A percentile compares a stretch with the other conserved stretches of the same genome.
Conservation (phyloP, 2,113 vertebrate species). For the Melanocharis versteri region DNA sequence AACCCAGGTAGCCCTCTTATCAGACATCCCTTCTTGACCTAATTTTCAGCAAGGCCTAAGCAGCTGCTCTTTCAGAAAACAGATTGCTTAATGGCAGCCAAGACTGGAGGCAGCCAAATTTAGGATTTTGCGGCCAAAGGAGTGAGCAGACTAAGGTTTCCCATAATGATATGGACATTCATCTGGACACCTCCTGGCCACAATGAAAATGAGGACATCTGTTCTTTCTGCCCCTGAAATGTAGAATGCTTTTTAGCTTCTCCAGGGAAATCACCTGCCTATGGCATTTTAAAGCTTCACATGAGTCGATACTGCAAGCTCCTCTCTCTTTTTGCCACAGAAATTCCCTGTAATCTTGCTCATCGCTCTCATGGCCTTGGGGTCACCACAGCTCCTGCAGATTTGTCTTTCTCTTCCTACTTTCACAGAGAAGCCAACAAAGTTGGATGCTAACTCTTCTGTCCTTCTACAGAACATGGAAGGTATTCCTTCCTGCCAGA, state of each 20-base stretch:
- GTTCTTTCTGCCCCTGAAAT: background rate
- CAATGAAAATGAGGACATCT: background rate
- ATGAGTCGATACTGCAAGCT: background rate
- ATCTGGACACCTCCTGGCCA: background rate
- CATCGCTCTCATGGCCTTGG: rapidly evolving
- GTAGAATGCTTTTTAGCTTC: background rate
- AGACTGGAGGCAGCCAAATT: background rate
- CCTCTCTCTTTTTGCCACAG: background rate
- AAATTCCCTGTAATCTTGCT: background rate
- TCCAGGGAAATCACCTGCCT: background rate
- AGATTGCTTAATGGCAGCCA: constrained; percentile 38
- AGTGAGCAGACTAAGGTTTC: background rate
- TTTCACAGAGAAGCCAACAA: background rate
- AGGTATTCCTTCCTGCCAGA: background rate
- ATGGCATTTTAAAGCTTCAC: background rate
- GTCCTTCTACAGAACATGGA: background rate
- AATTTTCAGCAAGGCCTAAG: constrained; percentile 6
- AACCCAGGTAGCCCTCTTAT: background rate
- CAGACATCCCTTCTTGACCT: constrained; percentile 19
- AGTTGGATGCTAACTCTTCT: background rate
- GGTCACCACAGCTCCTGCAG: background rate
- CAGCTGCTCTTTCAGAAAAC: constrained; percentile 7
- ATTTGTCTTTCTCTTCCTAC: background rate
- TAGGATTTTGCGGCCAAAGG: background rate
- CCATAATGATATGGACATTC: background rate